A percentile compares a stretch with the other conserved stretches of the same genome.
Conservation (phyloP, 2,888 invertebrate species). For the Timema podura region DNA sequence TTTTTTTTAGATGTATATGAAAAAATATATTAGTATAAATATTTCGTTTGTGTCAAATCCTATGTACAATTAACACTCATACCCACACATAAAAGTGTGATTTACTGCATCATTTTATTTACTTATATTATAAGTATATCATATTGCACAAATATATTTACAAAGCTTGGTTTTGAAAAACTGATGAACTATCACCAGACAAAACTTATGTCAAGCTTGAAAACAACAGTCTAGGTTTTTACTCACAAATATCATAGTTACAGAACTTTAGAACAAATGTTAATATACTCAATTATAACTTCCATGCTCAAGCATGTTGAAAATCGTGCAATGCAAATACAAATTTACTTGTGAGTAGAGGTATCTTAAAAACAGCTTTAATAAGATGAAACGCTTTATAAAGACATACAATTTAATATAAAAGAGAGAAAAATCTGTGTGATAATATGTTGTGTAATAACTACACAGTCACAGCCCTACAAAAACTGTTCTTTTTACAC, state of each 20-base stretch:
- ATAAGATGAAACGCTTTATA: too few relatives aligned
- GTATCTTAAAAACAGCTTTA: conserved; percentile 13
- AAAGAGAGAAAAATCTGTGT: too few relatives aligned
- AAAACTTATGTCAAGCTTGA: conserved; percentile 21
- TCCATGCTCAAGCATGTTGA: too few relatives aligned
- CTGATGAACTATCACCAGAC: conserved; percentile 16
- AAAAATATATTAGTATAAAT: conserved; percentile 32
- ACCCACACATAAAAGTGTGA: conserved; percentile 25
- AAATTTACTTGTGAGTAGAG: too few relatives aligned
- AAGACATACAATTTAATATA: too few relatives aligned
- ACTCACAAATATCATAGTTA: too few relatives aligned
- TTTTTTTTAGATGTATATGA: conserved; percentile 29
- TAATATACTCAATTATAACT: too few relatives aligned
- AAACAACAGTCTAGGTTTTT: background rate
- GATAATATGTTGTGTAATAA: conserved; percentile 1
- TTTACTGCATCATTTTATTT: conserved; percentile 16
- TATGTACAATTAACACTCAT: conserved; percentile 24
- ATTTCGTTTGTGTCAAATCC: conserved; percentile 25
- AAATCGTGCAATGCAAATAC: too few relatives aligned
- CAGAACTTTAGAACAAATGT: too few relatives aligned
- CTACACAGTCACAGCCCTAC: conserved; percentile 21
- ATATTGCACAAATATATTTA: conserved; percentile 28
- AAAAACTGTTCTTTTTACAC: conserved; percentile 16
- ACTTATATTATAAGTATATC: conserved; percentile 27
- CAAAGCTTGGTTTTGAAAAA: conserved; percentile 25